phyloP scores from a whole-genome alignment of 2,113 vertebrate species.

The Triplophysa rosa region DNA sequence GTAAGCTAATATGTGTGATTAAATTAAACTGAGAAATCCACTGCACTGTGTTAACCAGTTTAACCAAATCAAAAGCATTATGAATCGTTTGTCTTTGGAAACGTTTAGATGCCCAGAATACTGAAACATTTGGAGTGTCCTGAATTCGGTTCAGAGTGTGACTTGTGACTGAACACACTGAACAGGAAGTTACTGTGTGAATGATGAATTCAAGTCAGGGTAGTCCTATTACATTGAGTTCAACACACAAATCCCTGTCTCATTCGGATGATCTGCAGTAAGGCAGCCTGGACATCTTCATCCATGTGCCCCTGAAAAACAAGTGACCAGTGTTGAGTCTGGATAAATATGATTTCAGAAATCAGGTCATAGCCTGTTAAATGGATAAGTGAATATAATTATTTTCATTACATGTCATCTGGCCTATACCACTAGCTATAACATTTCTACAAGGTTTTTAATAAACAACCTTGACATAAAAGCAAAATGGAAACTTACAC shows the following conservation, averaged over 20 bases:
- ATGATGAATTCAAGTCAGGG: conserved; percentile 58
- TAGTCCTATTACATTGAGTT: conserved; percentile 45
- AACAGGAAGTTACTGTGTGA: conserved; percentile 19
- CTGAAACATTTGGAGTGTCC: background rate
- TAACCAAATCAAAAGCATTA: background rate
- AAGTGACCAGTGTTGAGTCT: conserved; percentile 6
- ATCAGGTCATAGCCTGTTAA: background rate
- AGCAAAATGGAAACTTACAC: background rate
- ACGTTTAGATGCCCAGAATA: background rate
- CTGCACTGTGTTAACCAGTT: background rate
- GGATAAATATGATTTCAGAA: background rate
- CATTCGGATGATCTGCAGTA: conserved; percentile 97
- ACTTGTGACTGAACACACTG: background rate
- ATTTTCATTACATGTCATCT: background rate
- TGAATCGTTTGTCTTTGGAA: background rate
- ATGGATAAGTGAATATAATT: background rate
- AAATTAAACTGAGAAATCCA: background rate
- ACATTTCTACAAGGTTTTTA: background rate
- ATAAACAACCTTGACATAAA: background rate
- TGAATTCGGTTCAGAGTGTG: background rate
- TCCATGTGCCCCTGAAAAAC: conserved; percentile 93
- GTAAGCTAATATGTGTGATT: background rate
- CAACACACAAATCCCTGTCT: conserved; percentile 94
- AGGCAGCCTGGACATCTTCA: conserved; percentile 93
- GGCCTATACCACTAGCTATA: background rate